Percentiles rank a stretch among this genome's conserved stretches.
Conservation (phyloP, 2,797 vertebrate genomes). For the Sebastes paucispinis region DNA sequence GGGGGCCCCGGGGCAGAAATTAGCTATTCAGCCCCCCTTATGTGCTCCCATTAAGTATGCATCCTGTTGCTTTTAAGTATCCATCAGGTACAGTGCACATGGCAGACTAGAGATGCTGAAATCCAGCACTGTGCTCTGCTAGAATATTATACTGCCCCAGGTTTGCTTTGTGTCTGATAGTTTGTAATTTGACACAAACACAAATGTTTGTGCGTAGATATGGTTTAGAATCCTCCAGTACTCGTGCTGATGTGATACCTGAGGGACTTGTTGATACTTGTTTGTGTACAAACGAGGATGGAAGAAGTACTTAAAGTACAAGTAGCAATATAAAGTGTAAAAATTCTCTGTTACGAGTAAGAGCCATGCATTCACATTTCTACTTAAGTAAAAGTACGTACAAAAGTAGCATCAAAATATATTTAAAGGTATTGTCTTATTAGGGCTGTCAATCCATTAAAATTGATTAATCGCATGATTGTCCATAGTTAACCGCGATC, state of each 20-base stretch:
- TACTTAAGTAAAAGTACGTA: not conserved
- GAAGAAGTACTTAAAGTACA: not conserved
- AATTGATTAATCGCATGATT: too few species aligned
- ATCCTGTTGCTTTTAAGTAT: not conserved
- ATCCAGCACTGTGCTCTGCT: not conserved
- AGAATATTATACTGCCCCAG: not conserved
- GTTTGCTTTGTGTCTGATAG: not conserved
- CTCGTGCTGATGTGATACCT: not conserved
- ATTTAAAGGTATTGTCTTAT: too few species aligned
- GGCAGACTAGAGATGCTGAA: not conserved
- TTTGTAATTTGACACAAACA: slow-evolving; percentile 13
- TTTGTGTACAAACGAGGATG: not conserved
- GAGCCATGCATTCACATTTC: not conserved
- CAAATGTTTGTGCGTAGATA: not conserved
- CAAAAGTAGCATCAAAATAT: not conserved
- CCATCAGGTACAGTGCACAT: not conserved
- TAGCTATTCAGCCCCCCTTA: not conserved
- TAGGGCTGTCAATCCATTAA: too few species aligned
- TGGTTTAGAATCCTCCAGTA: not conserved
- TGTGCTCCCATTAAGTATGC: not conserved
- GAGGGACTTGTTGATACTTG: not conserved
- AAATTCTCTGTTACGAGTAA: not conserved
- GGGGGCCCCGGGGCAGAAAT: not conserved
- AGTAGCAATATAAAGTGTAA: not conserved
- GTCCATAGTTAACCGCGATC: too few species aligned